These are phyloP conservation scores for Brachionus koreanus DNA, from an alignment of 1,140 invertebrate genomes.

Conservation along the genomic window DNA sequence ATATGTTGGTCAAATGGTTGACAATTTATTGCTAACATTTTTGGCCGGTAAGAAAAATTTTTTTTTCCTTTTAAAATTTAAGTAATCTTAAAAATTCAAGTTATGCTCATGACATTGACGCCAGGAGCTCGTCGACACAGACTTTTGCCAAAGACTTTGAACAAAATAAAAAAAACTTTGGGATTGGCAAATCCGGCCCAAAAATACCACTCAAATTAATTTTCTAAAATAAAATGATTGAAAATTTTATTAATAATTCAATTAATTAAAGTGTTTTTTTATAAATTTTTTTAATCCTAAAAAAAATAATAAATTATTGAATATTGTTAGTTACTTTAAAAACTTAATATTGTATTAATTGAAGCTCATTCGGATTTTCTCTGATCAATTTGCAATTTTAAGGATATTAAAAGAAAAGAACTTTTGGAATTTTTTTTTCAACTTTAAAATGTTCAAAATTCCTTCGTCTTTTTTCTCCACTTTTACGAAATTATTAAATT, in stretches of 20 bases:
- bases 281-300: neutral
- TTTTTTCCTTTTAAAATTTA: neutral
- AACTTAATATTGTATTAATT: too few species aligned
- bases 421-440: too few species aligned
- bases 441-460: too few species aligned
- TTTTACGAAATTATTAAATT: too few species aligned
- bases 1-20: constrained; percentile 40
- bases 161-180: constrained; percentile 9
- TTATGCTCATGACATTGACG: neutral
- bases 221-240: neutral
- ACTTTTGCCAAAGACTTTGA: neutral
- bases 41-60: constrained; percentile 19
- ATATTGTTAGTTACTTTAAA: too few species aligned
- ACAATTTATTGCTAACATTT: constrained; percentile 36
- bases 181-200: neutral
- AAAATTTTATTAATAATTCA: neutral
- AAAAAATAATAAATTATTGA: too few species aligned
- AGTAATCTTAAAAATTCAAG: neutral
- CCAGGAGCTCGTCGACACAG: constrained; percentile 24
- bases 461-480: too few species aligned
- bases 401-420: too few species aligned
- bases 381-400: too few species aligned
- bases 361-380: too few species aligned
- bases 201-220: neutral
- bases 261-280: neutral